phyloP scores from a whole-genome alignment of 2,888 invertebrate genomes.

The Eupithecia tripunctaria region DNA sequence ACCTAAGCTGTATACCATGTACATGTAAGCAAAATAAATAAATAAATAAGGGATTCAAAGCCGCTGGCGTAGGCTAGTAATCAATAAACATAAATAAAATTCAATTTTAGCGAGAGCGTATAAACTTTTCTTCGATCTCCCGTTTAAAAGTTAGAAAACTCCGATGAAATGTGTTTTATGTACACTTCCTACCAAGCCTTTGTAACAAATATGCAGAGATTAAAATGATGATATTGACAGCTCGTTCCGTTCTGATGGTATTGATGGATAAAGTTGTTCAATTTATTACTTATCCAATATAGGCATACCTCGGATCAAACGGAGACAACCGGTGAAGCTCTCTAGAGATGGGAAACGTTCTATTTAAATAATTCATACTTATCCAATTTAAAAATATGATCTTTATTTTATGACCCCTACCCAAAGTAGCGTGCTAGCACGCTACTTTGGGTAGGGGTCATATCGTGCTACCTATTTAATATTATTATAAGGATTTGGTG shows the following conservation, averaged over 20 bases:
- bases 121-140: background rate
- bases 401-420: background rate
- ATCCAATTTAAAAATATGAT: background rate
- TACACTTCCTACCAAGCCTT: background rate
- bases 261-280: constrained; percentile 26
- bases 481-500: too few relatives aligned
- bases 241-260: background rate
- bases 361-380: background rate
- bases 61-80: background rate
- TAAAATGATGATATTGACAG: background rate
- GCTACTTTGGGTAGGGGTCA: too few relatives aligned
- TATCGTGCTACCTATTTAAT: too few relatives aligned
- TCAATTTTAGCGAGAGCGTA: background rate
- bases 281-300: constrained; percentile 31
- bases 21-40: too few relatives aligned
- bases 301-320: constrained; percentile 21
- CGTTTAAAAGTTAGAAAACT: background rate
- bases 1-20: too few relatives aligned
- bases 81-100: background rate
- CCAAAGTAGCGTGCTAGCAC: too few relatives aligned
- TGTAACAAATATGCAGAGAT: constrained; percentile 1
- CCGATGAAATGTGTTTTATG: background rate
- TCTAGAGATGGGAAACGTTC: background rate
- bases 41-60: background rate
- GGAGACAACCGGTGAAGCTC: constrained; percentile 17